phyloP scores from a whole-genome alignment of 2,888 invertebrate species.

The Spodoptera littoralis region DNA sequence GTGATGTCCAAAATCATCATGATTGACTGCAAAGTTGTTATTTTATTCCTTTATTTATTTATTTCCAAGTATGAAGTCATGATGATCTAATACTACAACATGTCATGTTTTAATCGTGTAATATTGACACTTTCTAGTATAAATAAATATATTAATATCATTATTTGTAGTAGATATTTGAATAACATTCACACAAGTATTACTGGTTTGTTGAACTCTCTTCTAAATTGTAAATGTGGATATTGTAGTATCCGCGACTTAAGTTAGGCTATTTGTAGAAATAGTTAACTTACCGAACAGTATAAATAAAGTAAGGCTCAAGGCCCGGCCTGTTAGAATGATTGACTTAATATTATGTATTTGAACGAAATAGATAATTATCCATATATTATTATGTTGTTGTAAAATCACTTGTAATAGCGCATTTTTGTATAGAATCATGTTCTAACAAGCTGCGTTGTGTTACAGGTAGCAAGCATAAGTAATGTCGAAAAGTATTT shows the following conservation, averaged over 20 bases:
- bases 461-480: constrained; percentile 16
- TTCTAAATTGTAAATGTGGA: constrained; percentile 2
- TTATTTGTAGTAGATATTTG: constrained; percentile 8
- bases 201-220: constrained; percentile 5
- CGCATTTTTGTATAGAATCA: constrained; percentile 45
- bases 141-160: constrained; percentile 12
- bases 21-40: constrained; percentile 20
- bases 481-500: constrained; percentile 9
- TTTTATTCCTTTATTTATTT: constrained; percentile 25
- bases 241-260: constrained; percentile 8
- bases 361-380: no score
- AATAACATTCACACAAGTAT: constrained; percentile 11
- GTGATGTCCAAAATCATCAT: constrained; percentile 14
- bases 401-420: constrained; percentile 29
- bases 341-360: not conserved
- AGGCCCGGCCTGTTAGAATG: constrained; percentile 31
- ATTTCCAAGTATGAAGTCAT: constrained; percentile 5
- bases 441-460: constrained; percentile 17
- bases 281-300: constrained; percentile 47
- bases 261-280: constrained; percentile 33
- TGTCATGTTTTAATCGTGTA: constrained; percentile 16
- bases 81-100: constrained; percentile 17
- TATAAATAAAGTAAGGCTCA: constrained; percentile 41
- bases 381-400: not conserved
- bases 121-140: constrained; percentile 20